Evolutionary conservation across 2,797 vertebrate genomes (phyloP).

Genomic region (Coranthus polyacanthus): DNA sequence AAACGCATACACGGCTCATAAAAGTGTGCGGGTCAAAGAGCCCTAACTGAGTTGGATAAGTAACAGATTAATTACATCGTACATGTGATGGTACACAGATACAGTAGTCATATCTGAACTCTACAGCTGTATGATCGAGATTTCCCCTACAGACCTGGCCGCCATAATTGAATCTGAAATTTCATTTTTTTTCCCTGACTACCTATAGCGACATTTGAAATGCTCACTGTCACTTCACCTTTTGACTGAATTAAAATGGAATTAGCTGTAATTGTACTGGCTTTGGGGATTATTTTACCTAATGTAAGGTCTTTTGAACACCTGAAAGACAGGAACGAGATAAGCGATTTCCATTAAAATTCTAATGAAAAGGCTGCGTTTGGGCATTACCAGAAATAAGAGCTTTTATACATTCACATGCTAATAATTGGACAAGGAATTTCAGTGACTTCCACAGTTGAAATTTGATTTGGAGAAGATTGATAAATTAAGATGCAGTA

Average conservation of each 20-base stretch:
- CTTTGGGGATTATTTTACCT: slow-evolving; percentile 84
- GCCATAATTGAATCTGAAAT: slow-evolving; percentile 79
- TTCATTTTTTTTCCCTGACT: slow-evolving; percentile 51
- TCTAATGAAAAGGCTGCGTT: slow-evolving; percentile 67
- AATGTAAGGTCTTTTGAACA: slow-evolving; percentile 78
- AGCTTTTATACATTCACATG: slow-evolving; percentile 74
- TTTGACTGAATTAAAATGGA: slow-evolving; percentile 82
- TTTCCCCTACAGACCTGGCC: slow-evolving; percentile 37
- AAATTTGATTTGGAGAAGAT: slow-evolving; percentile 75
- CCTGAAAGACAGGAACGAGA: slow-evolving; percentile 81
- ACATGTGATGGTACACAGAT: too few species aligned
- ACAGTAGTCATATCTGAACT: too few species aligned
- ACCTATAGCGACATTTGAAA: slow-evolving; percentile 67
- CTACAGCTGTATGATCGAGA: slow-evolving; percentile 43
- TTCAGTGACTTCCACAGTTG: slow-evolving; percentile 57
- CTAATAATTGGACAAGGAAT: slow-evolving; percentile 75
- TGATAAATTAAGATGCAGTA: slow-evolving; percentile 72
- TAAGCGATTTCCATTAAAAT: slow-evolving; percentile 83
- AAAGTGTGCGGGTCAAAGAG: too few species aligned
- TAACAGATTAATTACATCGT: too few species aligned
- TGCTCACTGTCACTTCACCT: slow-evolving; percentile 75
- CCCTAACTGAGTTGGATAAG: too few species aligned
- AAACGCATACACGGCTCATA: too few species aligned
- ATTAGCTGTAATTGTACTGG: slow-evolving; percentile 82
- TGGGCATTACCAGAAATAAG: slow-evolving; percentile 79